Evolutionary conservation across 1,140 invertebrate genomes (phyloP).

Genomic region (Rhynchophorus ferrugineus): DNA sequence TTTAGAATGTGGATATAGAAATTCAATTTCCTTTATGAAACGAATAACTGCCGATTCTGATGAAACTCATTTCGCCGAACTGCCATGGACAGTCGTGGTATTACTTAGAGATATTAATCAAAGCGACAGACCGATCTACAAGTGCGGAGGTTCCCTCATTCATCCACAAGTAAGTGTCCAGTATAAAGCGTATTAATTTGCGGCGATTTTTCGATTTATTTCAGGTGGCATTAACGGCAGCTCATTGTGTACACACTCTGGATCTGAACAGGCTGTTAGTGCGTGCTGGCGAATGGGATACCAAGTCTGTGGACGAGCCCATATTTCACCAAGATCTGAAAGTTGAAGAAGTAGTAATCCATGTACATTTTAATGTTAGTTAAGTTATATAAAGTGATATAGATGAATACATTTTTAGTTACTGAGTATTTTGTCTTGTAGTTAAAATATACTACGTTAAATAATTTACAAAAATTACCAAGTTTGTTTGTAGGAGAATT

Average conservation of each 20-base stretch:
- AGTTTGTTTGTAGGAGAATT: background rate
- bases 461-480: no score
- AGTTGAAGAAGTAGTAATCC: conserved; percentile 24
- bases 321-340: conserved; percentile 40
- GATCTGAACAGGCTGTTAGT: conserved; percentile 31
- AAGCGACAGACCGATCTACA: conserved; percentile 47
- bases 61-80: conserved; percentile 39
- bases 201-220: background rate
- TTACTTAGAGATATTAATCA: conserved; percentile 7
- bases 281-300: conserved; percentile 49
- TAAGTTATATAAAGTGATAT: no score
- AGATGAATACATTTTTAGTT: no score
- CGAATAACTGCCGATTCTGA: conserved; percentile 57
- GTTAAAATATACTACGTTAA: no score
- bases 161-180: conserved; percentile 32
- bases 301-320: conserved; percentile 43
- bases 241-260: conserved; percentile 48
- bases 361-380: conserved; percentile 34
- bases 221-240: conserved; percentile 49
- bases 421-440: no score
- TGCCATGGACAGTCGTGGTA: conserved; percentile 27
- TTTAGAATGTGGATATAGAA: conserved; percentile 59
- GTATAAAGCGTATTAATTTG: background rate
- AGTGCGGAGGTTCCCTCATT: conserved; percentile 53
- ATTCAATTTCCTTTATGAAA: conserved; percentile 61